Evolutionary conservation across 2,797 vertebrate species (phyloP).

Genomic region (Mycteria americana): DNA sequence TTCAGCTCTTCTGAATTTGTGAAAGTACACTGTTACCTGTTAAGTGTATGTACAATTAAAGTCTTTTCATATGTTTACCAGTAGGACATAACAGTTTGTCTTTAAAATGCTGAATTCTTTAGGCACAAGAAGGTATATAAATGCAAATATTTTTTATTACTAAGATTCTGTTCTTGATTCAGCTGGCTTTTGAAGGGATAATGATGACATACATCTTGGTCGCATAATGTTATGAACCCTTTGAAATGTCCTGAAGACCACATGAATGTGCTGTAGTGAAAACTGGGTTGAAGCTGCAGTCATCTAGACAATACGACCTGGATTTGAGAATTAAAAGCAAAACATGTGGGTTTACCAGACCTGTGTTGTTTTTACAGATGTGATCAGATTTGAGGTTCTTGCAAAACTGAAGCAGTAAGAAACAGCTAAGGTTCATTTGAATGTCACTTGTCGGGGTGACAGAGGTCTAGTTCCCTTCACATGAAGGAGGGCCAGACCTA

Average conservation of each 20-base stretch:
- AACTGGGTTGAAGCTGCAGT: constrained; percentile 3
- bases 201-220: background rate
- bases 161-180: background rate
- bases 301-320: background rate
- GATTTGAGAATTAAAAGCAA: constrained; percentile 29
- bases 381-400: constrained; percentile 13
- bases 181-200: background rate
- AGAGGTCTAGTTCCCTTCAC: background rate
- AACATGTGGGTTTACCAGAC: background rate
- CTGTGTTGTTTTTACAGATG: background rate
- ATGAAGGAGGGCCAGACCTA: background rate
- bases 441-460: background rate
- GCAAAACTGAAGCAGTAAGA: background rate
- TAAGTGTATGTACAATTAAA: background rate
- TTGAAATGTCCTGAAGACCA: background rate
- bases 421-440: background rate
- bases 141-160: background rate
- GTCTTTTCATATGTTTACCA: background rate
- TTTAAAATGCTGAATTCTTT: background rate
- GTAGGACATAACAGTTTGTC: background rate
- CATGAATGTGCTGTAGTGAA: background rate
- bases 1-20: background rate
- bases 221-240: background rate
- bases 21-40: background rate
- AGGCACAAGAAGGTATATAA: background rate